A percentile compares a stretch with the other conserved stretches of the same genome.
phyloP scores from a whole-genome alignment of 2,888 invertebrate genomes.

The Endotricha flammealis region DNA sequence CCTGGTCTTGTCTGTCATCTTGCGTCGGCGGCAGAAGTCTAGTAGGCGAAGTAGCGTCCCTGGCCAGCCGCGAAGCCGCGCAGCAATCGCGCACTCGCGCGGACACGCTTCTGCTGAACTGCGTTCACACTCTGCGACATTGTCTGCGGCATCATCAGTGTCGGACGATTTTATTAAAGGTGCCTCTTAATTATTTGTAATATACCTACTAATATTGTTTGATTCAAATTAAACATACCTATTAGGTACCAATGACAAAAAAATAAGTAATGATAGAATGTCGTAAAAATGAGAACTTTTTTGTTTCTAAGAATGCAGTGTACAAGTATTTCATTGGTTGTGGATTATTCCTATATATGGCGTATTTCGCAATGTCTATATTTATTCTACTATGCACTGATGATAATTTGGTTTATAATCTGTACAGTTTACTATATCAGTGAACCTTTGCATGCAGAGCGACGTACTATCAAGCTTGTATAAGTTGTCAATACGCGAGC shows the following conservation, averaged over 20 bases:
- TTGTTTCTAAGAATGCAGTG: no score
- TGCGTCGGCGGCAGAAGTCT: slow-evolving; percentile 56
- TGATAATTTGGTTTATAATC: background rate
- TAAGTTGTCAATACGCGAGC: slow-evolving; percentile 35
- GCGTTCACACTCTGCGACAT: slow-evolving; percentile 59
- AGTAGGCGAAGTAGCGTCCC: slow-evolving; percentile 38
- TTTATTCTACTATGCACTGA: no score
- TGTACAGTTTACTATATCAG: background rate
- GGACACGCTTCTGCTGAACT: slow-evolving; percentile 34
- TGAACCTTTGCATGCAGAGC: slow-evolving; percentile 35
- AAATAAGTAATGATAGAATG: no score
- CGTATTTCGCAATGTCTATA: no score
- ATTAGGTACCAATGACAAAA: no score
- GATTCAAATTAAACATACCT: no score
- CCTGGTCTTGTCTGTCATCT: slow-evolving; percentile 50
- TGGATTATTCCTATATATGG: no score
- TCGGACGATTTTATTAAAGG: slow-evolving; percentile 80
- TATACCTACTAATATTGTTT: no score
- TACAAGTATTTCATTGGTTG: no score
- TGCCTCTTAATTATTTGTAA: no score
- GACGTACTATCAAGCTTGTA: slow-evolving; percentile 39
- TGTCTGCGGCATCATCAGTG: slow-evolving; percentile 78
- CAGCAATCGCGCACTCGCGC: slow-evolving; percentile 26
- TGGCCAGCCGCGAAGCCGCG: slow-evolving; percentile 40
- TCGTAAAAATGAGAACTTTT: no score